Conservation (phyloP, 1,140 invertebrate species). For the Pseudomyrmex pallidus region DNA sequence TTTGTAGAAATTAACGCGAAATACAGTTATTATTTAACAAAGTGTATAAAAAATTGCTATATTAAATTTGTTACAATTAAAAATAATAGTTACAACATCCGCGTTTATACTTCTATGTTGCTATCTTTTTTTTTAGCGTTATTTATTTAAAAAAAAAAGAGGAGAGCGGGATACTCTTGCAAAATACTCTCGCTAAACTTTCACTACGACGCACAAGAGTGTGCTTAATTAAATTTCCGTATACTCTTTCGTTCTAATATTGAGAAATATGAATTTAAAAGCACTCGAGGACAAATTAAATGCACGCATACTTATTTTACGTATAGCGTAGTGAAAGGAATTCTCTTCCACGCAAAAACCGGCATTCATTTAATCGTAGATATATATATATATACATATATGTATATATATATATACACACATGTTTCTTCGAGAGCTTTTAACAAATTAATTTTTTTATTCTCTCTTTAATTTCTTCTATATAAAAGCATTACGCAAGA, state of each 20-base stretch:
- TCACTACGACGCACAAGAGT: neutral
- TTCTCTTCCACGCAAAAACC: slow-evolving; percentile 2
- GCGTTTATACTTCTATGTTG: neutral
- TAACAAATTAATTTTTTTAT: too few species aligned
- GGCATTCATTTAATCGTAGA: slow-evolving; percentile 30
- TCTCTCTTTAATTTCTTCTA: too few species aligned
- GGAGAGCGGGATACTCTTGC: neutral
- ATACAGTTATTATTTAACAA: neutral
- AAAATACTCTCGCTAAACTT: neutral
- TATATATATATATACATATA: neutral
- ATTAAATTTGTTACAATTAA: neutral
- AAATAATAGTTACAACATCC: too few species aligned
- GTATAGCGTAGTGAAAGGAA: slow-evolving; percentile 6
- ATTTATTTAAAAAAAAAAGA: neutral
- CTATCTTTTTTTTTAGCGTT: neutral
- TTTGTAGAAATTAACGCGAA: slow-evolving; percentile 5
- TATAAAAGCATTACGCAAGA: too few species aligned
- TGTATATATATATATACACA: neutral
- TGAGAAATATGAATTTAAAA: neutral
- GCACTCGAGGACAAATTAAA: slow-evolving; percentile 24
- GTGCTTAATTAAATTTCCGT: neutral
- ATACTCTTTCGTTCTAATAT: neutral
- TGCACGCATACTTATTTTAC: slow-evolving; percentile 4
- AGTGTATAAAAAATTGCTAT: neutral
- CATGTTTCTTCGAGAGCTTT: slow-evolving; percentile 20